Evolutionary conservation across 2,113 vertebrate species (phyloP), one percentile per base, ranked within the genome.

Genomic region (Podiceps cristatus): DNA sequence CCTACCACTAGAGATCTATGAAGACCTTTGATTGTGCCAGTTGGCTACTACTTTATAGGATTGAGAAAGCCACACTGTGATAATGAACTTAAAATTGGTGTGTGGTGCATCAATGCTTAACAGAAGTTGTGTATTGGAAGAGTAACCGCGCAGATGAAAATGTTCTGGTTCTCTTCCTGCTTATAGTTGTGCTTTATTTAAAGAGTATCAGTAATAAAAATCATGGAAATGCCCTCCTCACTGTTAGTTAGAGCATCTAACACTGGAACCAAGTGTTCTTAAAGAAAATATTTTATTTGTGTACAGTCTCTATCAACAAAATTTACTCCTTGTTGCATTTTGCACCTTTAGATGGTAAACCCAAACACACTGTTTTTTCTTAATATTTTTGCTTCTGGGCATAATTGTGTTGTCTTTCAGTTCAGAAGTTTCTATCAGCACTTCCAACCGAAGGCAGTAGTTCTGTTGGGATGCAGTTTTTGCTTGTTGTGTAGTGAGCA

Each of bases 11-110:
- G 60, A 49, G 50, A 52, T 86, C 90, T 40, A 2, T 35, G 90
- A 44, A 63, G 64, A 33, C 25, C 95, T 79, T 63, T 49, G 80
- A 3, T 12, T 78, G 82, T 86, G 93, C 67, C 85, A 92, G 50
- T 50, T 95, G 95, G 71, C 90, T 33, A 23, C 88, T 69, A 3
- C 35, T 35, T 9, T 28, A 3, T 0, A 37, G 88, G 82, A 7
- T 19, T 94, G 59, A 25, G 83, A 93, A 77, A 95, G 72, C 79
- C 53, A 22, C 1, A 2, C 62, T 77, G 78, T 86, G 76, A 62
- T 44, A 17, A 68, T 27, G 69, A 60, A 5, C 76, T 67, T 75
- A 10, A 11, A 12, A 14, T 53, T 8, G 58, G 44, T 37, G 35
- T 11, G 67, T 35, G 78, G 37, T 8, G 17, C 78, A 40, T 25